Conservation (phyloP, 1,140 invertebrate genomes). For the Thaumetopoea pityocampa region DNA sequence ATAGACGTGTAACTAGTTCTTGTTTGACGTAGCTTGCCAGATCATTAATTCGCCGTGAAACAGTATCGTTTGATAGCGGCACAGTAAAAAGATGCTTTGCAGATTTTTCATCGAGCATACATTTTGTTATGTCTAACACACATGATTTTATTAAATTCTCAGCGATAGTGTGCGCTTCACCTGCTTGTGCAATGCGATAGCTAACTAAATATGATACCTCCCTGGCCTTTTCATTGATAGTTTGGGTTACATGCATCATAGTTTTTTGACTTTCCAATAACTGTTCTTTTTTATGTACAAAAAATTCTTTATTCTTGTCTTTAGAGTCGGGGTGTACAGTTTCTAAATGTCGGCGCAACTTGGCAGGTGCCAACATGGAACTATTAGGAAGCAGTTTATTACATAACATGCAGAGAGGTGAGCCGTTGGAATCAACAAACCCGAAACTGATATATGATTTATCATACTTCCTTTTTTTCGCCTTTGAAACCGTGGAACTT, state of each 20-base stretch:
- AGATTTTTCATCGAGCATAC: conserved; percentile 29
- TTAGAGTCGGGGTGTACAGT: conserved; percentile 22
- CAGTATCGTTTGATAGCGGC: conserved; percentile 28
- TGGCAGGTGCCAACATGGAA: conserved; percentile 23
- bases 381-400: conserved; percentile 29
- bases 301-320: conserved; percentile 25
- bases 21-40: conserved; percentile 24
- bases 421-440: conserved; percentile 26
- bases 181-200: conserved; percentile 27
- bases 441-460: conserved; percentile 28
- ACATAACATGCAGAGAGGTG: conserved; percentile 25
- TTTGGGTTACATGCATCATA: conserved; percentile 16
- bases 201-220: conserved; percentile 29
- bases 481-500: conserved; percentile 18
- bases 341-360: conserved; percentile 20
- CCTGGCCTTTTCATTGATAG: conserved; percentile 21
- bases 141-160: conserved; percentile 23
- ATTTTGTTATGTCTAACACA: conserved; percentile 18
- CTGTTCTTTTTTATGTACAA: conserved; percentile 22
- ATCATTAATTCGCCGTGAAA: conserved; percentile 27
- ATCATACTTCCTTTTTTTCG: conserved; percentile 24
- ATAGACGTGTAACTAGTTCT: conserved; percentile 28
- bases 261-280: conserved; percentile 24
- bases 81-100: conserved; percentile 24
- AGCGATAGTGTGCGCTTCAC: conserved; percentile 11